phyloP scores from a whole-genome alignment of 2,797 vertebrate species.

The Coendou prehensilis region DNA sequence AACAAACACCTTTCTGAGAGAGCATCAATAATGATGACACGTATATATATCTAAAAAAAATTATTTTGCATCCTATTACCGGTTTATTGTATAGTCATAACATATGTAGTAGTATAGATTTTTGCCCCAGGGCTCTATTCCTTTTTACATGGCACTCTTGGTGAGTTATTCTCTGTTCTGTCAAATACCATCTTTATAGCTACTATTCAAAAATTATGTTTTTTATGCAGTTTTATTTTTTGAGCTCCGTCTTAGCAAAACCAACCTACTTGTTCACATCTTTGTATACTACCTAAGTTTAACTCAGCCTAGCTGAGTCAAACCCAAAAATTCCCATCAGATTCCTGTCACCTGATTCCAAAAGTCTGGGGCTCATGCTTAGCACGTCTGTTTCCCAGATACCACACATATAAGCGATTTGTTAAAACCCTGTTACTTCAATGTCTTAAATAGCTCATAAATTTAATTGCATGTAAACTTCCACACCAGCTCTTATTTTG shows the following conservation, averaged over 20 bases:
- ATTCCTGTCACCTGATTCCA: background rate
- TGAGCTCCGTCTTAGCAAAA: background rate
- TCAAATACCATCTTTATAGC: background rate
- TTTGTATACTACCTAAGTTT: background rate
- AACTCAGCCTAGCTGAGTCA: background rate
- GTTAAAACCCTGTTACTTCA: too few species aligned
- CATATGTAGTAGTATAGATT: too few species aligned
- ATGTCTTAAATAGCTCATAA: too few species aligned
- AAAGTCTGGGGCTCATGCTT: background rate
- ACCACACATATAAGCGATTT: background rate
- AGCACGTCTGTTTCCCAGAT: background rate
- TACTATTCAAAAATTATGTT: background rate
- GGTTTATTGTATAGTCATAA: too few species aligned
- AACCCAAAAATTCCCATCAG: background rate
- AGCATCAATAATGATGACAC: too few species aligned
- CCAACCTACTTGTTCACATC: background rate
- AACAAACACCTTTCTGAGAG: too few species aligned
- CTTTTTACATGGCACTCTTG: too few species aligned
- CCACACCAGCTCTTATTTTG: too few species aligned
- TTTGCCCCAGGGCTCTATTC: too few species aligned
- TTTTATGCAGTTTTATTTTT: background rate
- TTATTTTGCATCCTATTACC: too few species aligned
- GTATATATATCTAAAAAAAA: too few species aligned
- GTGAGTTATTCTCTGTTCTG: background rate
- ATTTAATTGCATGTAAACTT: too few species aligned